A percentile compares a stretch with the other conserved stretches of the same genome.
Evolutionary conservation across 2,888 invertebrate species (phyloP).

Genomic region (Melieria omissa): DNA sequence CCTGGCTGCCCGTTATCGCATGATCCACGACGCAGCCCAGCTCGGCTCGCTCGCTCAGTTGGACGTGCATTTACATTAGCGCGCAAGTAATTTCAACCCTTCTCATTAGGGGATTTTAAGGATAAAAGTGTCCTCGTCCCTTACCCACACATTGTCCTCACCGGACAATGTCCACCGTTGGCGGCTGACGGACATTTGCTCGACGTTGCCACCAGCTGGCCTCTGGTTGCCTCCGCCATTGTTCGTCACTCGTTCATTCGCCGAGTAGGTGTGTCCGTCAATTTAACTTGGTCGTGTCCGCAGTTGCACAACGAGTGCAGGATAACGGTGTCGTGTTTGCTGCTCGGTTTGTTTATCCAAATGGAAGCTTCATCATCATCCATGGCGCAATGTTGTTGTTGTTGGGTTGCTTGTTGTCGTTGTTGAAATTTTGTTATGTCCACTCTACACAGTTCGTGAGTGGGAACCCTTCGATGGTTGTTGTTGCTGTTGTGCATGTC

Average conservation of each 20-base stretch:
- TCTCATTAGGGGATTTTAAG: slow-evolving; percentile 64
- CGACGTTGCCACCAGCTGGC: background rate
- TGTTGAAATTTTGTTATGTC: slow-evolving; percentile 40
- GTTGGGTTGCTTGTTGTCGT: background rate
- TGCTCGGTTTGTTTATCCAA: slow-evolving; percentile 51
- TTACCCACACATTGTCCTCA: background rate
- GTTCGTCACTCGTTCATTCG: background rate
- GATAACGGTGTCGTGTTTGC: slow-evolving; percentile 53
- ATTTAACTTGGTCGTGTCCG: slow-evolving; percentile 10
- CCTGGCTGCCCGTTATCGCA: slow-evolving; percentile 47
- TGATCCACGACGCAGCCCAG: slow-evolving; percentile 37
- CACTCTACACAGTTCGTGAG: slow-evolving; percentile 27
- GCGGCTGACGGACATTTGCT: background rate
- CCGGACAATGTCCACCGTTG: background rate
- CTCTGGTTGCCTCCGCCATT: background rate
- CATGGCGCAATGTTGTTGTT: background rate
- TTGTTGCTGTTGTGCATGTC: slow-evolving; percentile 18
- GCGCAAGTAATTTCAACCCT: slow-evolving; percentile 55
- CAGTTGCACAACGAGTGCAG: slow-evolving; percentile 24
- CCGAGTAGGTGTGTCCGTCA: slow-evolving; percentile 40
- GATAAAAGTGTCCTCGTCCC: slow-evolving; percentile 47
- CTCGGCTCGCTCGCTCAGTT: slow-evolving; percentile 27
- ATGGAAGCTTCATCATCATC: slow-evolving; percentile 51
- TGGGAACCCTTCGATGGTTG: slow-evolving; percentile 46
- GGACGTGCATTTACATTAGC: slow-evolving; percentile 39